Evolutionary conservation across 2,797 vertebrate species (phyloP), one percentile per base, ranked within the genome.

Genomic region (Labroides dimidiatus): DNA sequence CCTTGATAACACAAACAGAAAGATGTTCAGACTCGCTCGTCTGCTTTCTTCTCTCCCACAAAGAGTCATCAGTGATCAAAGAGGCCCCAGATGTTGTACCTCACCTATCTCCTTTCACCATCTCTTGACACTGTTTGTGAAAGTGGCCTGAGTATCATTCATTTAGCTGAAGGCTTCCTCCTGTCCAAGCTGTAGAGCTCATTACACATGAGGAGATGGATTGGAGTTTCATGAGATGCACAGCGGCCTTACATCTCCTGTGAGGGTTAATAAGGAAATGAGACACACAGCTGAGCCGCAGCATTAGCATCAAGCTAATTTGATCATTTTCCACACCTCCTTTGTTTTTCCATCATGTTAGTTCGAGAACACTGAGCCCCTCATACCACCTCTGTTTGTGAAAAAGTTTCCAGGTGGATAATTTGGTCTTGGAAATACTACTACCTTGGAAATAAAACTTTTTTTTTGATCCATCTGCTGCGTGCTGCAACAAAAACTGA

Each of bases 391-490:
- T 72, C 77, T 77, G 80, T 71, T 69, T 81, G 51, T 71, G 85
- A 76, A 88, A 71, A 72, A 69, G 62, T 78, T 83, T 66, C 63
- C 64, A 3, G 5, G 49, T 63, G 81, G 86, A 86, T 87, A 74
- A 74, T 69, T 61, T 78, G 77, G 64, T 69, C 49, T 64, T 57
- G 80, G 82, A 86, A 88, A 78, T 70, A 73, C n/a, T n/a, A n/a
- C n/a, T n/a, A n/a, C n/a, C n/a, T n/a, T n/a, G n/a, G n/a, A n/a
- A n/a, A n/a, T n/a, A n/a, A n/a, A n/a, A n/a, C 67, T 79, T 69
- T 78, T 72, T 84, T 87, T 88, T 86, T 82, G 69, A 86, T 86
- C 79, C 71, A 85, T 88, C 77, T 82, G 84, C 59, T 78, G 64
- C 69, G 65, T 68, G 63, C 53, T 21, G 71, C 71, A 71, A 81